These are phyloP conservation scores for Cistogaster globosa DNA, from an alignment of 2,888 invertebrate species.

Conservation along the genomic window DNA sequence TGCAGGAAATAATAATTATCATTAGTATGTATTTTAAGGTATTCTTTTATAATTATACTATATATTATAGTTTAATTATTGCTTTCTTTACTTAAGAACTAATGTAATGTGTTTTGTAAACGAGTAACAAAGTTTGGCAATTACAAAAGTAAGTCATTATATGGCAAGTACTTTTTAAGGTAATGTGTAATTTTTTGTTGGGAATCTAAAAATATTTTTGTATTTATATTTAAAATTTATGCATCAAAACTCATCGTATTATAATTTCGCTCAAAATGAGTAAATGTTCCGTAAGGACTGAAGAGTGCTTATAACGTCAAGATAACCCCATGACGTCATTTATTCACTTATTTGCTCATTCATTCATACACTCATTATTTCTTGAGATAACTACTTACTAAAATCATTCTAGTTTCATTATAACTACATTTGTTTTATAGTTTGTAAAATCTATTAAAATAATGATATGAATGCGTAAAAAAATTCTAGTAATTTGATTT, in stretches of 20 bases:
- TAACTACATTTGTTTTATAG: background rate
- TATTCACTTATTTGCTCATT: slow-evolving; percentile 40
- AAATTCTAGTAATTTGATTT: slow-evolving; percentile 42
- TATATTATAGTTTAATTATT: too few relatives aligned
- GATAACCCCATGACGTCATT: slow-evolving; percentile 47
- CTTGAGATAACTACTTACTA: background rate
- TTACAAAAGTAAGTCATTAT: too few relatives aligned
- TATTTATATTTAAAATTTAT: slow-evolving; percentile 36
- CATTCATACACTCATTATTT: slow-evolving; percentile 15
- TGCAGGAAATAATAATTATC: too few relatives aligned
- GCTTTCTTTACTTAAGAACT: too few relatives aligned
- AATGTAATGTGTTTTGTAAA: too few relatives aligned
- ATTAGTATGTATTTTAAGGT: too few relatives aligned
- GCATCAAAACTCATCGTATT: background rate
- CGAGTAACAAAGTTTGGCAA: too few relatives aligned
- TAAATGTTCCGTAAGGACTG: slow-evolving; percentile 40
- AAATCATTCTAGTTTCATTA: background rate
- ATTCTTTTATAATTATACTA: too few relatives aligned
- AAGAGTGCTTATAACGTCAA: slow-evolving; percentile 46
- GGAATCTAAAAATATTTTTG: background rate
- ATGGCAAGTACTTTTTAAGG: too few relatives aligned
- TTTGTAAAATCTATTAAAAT: slow-evolving; percentile 21
- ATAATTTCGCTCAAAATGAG: slow-evolving; percentile 10
- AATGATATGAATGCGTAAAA: slow-evolving; percentile 5
- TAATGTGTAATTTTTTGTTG: too few relatives aligned